These are phyloP conservation scores for Eurosta solidaginis DNA, from an alignment of 1,140 invertebrate species.

Conservation along the genomic window DNA sequence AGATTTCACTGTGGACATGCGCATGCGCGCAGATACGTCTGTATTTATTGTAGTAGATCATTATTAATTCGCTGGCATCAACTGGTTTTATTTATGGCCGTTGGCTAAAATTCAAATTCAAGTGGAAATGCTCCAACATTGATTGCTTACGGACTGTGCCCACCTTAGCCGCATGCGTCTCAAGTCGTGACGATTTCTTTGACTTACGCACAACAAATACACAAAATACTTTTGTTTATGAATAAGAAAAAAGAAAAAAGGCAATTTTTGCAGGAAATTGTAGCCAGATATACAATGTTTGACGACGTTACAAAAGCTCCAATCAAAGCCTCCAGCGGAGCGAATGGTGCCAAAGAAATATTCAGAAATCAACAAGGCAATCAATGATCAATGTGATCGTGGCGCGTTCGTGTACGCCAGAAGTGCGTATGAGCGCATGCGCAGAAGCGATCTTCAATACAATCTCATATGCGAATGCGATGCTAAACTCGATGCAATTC, in stretches of 20 bases:
- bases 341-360: background rate
- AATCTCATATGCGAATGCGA: background rate
- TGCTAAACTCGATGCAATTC: background rate
- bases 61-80: background rate
- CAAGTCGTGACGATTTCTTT: slow-evolving; percentile 42
- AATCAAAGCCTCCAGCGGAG: background rate
- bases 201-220: slow-evolving; percentile 37
- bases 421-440: slow-evolving; percentile 17
- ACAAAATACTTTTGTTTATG: background rate
- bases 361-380: background rate
- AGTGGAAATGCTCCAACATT: background rate
- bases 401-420: slow-evolving; percentile 22
- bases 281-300: too few relatives aligned
- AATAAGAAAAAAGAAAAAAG: background rate
- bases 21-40: background rate
- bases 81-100: slow-evolving; percentile 29
- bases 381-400: slow-evolving; percentile 23
- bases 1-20: slow-evolving; percentile 6
- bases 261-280: background rate
- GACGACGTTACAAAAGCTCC: background rate
- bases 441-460: slow-evolving; percentile 4
- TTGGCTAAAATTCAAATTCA: slow-evolving; percentile 29
- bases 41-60: slow-evolving; percentile 17
- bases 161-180: slow-evolving; percentile 1
- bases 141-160: slow-evolving; percentile 38